phyloP scores from a whole-genome alignment of 2,113 vertebrate genomes.

The Lota lota region DNA sequence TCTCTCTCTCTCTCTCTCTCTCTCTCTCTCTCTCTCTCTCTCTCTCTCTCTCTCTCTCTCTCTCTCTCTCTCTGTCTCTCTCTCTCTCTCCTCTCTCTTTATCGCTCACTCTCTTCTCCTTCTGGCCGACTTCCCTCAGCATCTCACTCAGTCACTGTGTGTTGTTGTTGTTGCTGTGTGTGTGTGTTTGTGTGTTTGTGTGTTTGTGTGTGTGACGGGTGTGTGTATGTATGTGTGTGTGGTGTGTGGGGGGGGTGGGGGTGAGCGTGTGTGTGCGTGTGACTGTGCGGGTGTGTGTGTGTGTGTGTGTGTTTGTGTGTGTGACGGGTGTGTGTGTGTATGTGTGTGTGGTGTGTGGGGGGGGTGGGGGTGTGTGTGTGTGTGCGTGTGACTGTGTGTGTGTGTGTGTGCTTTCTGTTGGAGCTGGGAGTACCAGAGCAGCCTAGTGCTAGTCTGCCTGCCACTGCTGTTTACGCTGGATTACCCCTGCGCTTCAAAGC shows the following conservation, averaged over 20 bases:
- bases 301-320: conserved; percentile 8
- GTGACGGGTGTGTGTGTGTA: background rate
- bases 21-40: background rate
- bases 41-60: conserved; percentile 9
- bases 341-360: conserved; percentile 14
- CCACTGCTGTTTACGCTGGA: conserved; percentile 74
- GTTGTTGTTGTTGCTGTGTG: conserved; percentile 1
- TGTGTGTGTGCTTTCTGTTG: conserved; percentile 24
- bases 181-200: conserved; percentile 7
- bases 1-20: conserved; percentile 12
- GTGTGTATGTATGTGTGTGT: conserved; percentile 23
- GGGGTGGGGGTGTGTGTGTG: conserved; percentile 22
- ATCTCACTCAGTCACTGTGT: conserved; percentile 18
- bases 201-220: background rate
- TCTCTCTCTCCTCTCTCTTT: conserved; percentile 11
- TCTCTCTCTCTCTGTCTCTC: conserved; percentile 8
- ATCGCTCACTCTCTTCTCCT: conserved; percentile 11
- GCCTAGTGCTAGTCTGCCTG: conserved; percentile 56
- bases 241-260: too few relatives aligned
- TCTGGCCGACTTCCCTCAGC: conserved; percentile 13
- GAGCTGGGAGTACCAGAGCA: conserved; percentile 48
- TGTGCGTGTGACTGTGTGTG: conserved; percentile 20
- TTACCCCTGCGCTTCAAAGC: conserved; percentile 77
- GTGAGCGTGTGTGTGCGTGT: background rate
- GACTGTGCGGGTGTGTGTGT: conserved; percentile 4